phyloP scores from a whole-genome alignment of 2,113 vertebrate species.

The Rhinolophus sinicus region DNA sequence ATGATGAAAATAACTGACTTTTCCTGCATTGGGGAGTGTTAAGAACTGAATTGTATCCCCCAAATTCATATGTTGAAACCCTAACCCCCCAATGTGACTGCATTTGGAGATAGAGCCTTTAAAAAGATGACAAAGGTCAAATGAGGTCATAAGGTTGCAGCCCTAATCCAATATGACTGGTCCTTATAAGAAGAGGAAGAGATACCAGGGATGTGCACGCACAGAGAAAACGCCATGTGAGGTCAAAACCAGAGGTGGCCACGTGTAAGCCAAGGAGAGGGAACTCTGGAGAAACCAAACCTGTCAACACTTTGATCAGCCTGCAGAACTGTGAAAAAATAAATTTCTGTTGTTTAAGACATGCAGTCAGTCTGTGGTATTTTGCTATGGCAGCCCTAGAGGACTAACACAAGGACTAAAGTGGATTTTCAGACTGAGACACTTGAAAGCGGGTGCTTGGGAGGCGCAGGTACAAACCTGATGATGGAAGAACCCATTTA shows the following conservation, averaged over 20 bases:
- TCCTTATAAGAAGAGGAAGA: not conserved
- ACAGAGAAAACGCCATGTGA: not conserved
- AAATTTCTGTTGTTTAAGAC: not conserved
- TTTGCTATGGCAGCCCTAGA: not conserved
- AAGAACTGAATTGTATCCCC: not conserved
- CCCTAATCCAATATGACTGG: not conserved
- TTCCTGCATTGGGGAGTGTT: not conserved
- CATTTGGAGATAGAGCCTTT: not conserved
- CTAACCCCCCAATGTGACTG: not conserved
- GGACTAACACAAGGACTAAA: not conserved
- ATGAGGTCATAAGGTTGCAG: not conserved
- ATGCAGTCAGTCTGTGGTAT: not conserved
- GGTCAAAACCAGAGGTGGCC: not conserved
- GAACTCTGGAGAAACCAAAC: not conserved
- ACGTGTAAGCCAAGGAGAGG: not conserved
- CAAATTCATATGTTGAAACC: not conserved
- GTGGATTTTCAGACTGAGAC: not conserved
- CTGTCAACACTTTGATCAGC: not conserved
- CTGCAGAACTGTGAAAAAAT: not conserved
- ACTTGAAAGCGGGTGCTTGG: not conserved
- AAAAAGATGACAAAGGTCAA: not conserved
- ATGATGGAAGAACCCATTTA: no score
- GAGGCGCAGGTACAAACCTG: not conserved
- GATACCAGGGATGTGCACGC: accelerated
- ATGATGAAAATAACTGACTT: not conserved